Base-by-base conservation (phyloP, 2,888 invertebrate genomes). In the Gisinianus flammeolus region DNA sequence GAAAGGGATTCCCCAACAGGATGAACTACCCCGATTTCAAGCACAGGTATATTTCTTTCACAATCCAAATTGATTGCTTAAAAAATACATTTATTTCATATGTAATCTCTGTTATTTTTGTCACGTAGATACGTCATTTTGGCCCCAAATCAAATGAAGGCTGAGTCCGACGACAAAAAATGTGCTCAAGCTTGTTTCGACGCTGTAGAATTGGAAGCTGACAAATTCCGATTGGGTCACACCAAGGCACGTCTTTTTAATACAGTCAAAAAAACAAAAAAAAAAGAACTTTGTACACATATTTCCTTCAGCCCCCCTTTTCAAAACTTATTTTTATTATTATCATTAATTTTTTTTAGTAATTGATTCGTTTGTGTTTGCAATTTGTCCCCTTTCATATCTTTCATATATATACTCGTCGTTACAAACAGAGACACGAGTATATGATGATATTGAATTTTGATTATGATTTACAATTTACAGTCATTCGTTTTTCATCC, bases 1-100 rank as follows among this genome's bases (percentile, higher is more conserved):
- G 98, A 90, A 96, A 96, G 92, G 99, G 99, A 88, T 99, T 99
- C 95, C 99, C 99, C 91, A 99, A 98, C 94, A 94, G 99, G 90
- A 97, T 99, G 96, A 92, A 96, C 86, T 98, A 98, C 91, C 96
- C 97, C 85, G 99, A 99, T 90, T 99, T 99, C 94, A 98, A 98
- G 89, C 94, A 97, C 89, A 96, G 99, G 97, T 98, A 92, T 35
- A 56, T 56, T 56, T n/a, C 8, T n/a, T 52, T 68, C 69, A n/a
- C 75, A 69, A n/a, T n/a, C n/a, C n/a, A n/a, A n/a, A n/a, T n/a
- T n/a, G n/a, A n/a, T n/a, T n/a, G n/a, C n/a, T n/a, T n/a, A n/a
- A n/a, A n/a, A n/a, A n/a, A n/a, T n/a, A n/a, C 5, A 35, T 12
- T 35, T 8, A 35, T 35, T 35, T 35, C 5, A 35, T 8, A 8